A percentile compares a stretch with the other conserved stretches of the same genome.
These are phyloP conservation scores for Etheostoma nigrum DNA, from an alignment of 2,797 vertebrate genomes.

Conservation along the genomic window DNA sequence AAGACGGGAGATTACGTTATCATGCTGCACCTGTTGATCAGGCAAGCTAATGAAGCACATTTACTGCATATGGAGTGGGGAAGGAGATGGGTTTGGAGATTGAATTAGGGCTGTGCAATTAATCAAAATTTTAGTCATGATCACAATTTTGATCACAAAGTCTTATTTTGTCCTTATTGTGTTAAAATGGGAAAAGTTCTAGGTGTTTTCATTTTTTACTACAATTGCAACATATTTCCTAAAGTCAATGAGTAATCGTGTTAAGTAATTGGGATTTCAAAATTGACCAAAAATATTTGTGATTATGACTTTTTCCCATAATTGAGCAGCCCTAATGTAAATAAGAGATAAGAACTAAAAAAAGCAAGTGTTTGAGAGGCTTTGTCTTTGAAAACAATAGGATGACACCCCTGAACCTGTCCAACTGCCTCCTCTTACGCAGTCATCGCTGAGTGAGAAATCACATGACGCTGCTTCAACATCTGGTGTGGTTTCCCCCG, in stretches of 20 bases:
- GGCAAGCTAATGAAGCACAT: conserved; percentile 24
- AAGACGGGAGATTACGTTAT: conserved; percentile 43
- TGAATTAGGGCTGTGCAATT: neutral
- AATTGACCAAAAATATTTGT: too few species aligned
- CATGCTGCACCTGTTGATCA: conserved; percentile 48
- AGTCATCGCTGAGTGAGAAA: neutral
- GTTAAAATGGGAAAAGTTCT: too few species aligned
- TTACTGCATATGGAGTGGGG: neutral
- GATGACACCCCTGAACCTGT: neutral
- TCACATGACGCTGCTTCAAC: conserved; percentile 5
- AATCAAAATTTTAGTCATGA: too few species aligned
- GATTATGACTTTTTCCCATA: too few species aligned
- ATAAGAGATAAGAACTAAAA: conserved; percentile 8
- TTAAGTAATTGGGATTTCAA: too few species aligned
- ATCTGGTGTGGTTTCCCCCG: conserved; percentile 29
- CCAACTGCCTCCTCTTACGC: neutral
- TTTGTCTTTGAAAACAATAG: neutral
- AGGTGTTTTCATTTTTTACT: too few species aligned
- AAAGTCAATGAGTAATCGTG: too few species aligned
- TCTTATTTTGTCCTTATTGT: too few species aligned
- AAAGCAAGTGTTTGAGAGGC: neutral
- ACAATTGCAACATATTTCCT: too few species aligned
- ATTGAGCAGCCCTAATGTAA: too few species aligned
- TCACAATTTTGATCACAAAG: too few species aligned
- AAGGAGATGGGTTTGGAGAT: neutral